Conservation (phyloP, 2,797 vertebrate genomes). For the Thunnus albacares region DNA sequence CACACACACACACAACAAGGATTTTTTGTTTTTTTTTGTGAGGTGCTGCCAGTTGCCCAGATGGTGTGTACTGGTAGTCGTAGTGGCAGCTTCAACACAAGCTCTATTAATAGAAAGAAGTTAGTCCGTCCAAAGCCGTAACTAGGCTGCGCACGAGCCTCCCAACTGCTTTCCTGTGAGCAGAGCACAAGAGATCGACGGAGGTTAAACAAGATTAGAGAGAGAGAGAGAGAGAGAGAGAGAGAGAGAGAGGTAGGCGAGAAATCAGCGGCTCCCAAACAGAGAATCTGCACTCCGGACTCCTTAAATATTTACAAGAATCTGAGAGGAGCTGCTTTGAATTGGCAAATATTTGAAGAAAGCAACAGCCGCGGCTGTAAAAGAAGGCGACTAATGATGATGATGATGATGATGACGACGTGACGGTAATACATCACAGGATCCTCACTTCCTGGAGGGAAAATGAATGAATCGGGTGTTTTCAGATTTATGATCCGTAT, state of each 20-base stretch:
- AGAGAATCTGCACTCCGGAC: background rate
- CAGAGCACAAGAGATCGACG: background rate
- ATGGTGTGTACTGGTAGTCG: constrained; percentile 58
- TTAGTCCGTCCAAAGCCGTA: constrained; percentile 36
- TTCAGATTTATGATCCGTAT: background rate
- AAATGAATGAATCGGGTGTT: no score
- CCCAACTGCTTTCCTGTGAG: constrained; percentile 28
- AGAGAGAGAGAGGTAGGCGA: background rate
- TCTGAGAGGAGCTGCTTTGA: no score
- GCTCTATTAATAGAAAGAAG: constrained; percentile 64
- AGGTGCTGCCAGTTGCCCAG: constrained; percentile 63
- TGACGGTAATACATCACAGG: no score
- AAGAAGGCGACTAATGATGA: no score
- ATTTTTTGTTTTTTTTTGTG: constrained; percentile 4
- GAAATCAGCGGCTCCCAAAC: constrained; percentile 2
- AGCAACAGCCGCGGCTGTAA: no score
- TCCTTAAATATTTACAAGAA: constrained; percentile 11
- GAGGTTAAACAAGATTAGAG: constrained; percentile 39
- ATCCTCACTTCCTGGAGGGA: no score
- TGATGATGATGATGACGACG: no score
- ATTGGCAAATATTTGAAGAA: no score
- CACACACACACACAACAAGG: background rate
- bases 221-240: background rate
- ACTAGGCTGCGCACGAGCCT: constrained; percentile 11
- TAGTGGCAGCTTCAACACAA: constrained; percentile 50